phyloP scores from a whole-genome alignment of 2,113 vertebrate genomes.

The Poeciliopsis retropinna region DNA sequence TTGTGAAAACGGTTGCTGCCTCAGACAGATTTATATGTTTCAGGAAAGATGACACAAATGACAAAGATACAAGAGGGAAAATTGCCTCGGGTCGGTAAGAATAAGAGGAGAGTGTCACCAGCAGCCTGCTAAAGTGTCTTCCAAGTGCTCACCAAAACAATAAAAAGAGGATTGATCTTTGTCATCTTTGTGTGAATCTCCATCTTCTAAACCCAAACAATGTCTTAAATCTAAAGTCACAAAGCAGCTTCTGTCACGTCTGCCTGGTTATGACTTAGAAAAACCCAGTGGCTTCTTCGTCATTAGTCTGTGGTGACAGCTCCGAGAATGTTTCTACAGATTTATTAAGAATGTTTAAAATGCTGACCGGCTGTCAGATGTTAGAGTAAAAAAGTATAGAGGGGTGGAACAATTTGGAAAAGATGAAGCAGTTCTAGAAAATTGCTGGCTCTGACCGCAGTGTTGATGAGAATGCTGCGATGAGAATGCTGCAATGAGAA shows the following conservation, averaged over 20 bases:
- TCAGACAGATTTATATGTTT: background rate
- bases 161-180: constrained; percentile 38
- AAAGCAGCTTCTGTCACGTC: constrained; percentile 7
- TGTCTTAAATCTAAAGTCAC: constrained; percentile 29
- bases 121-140: constrained; percentile 21
- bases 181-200: constrained; percentile 13
- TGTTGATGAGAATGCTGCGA: background rate
- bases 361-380: constrained; percentile 36
- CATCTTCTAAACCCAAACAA: constrained; percentile 45
- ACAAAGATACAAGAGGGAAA: constrained; percentile 2
- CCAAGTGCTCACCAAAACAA: constrained; percentile 27
- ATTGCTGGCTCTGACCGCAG: constrained; percentile 48
- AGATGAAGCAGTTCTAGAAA: constrained; percentile 61
- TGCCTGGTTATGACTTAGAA: constrained; percentile 5
- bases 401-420: constrained; percentile 21
- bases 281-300: constrained; percentile 10
- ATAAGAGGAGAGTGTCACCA: constrained; percentile 6
- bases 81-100: background rate
- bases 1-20: background rate
- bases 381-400: constrained; percentile 35
- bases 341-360: constrained; percentile 54
- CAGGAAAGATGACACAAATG: constrained; percentile 10
- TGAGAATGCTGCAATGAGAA: background rate
- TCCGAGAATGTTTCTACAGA: constrained; percentile 29
- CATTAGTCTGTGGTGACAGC: constrained; percentile 28